Evolutionary conservation across 2,888 invertebrate species (phyloP), one percentile per base, ranked within the genome.

Genomic region (Notocelia uddmanniana): DNA sequence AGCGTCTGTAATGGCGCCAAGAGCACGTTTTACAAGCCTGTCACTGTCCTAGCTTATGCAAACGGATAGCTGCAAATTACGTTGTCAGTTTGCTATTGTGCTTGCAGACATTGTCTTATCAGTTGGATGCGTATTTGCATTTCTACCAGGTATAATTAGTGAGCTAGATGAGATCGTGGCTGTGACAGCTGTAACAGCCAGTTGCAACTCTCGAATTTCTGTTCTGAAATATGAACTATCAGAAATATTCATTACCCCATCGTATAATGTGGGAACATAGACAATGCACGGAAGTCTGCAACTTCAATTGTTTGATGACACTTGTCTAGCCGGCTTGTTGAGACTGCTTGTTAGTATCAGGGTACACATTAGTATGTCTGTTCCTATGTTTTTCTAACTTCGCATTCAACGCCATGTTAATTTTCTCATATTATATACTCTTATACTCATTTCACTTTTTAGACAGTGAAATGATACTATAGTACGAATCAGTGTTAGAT

Each of bases 271-370:
- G 78, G 74, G 62, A 74, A 19, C 37, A 45, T 52, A 54, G 15
- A 67, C 85, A 86, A 85, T 85, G 85, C 81, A 74, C 85, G 89
- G 90, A 89, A 88, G 84, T 78, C 77, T 77, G 80, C 77, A 80
- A 75, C 76, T 71, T 77, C 83, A 85, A 85, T 87, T 85, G 84
- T 81, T 83, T 85, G 83, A 86, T 85, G 85, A 80, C 83, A 85
- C 84, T 85, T 72, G 82, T 85, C 84, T 85, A 86, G 86, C 78
- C 80, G 78, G 79, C 79, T 80, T 76, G 74, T 74, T 83, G 81
- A 80, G 83, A 81, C 79, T 81, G 74, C 75, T 26, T 58, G n/a
- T 64, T 52, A 52, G 21, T 66, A 55, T 52, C n/a, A n/a, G n/a
- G n/a, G n/a, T n/a, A n/a, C n/a, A n/a, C n/a, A 19, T 64, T 52